phyloP scores from a whole-genome alignment of 2,113 vertebrate genomes.

The Hippocampus barbouri region DNA sequence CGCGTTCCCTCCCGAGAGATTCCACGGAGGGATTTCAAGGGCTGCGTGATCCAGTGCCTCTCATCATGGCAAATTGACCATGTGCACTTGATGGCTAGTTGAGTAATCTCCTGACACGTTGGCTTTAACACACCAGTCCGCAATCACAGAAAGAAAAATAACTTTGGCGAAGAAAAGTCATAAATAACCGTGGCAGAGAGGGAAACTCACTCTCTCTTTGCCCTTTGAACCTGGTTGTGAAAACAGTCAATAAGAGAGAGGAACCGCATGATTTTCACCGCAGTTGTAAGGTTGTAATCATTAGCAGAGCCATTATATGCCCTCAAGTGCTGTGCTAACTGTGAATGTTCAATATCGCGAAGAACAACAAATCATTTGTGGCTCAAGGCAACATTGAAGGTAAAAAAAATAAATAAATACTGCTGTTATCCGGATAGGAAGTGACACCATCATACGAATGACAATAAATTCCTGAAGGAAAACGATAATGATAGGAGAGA shows the following conservation, averaged over 20 bases:
- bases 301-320: slow-evolving; percentile 54
- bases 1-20: slow-evolving; percentile 43
- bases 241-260: slow-evolving; percentile 64
- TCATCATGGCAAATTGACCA: slow-evolving; percentile 73
- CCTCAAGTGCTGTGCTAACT: slow-evolving; percentile 39
- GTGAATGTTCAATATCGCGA: slow-evolving; percentile 38
- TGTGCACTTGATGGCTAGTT: slow-evolving; percentile 68
- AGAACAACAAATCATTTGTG: slow-evolving; percentile 36
- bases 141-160: slow-evolving; percentile 73
- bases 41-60: slow-evolving; percentile 59
- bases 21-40: slow-evolving; percentile 61
- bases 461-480: background rate
- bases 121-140: slow-evolving; percentile 66
- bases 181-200: slow-evolving; percentile 64
- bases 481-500: background rate
- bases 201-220: slow-evolving; percentile 65
- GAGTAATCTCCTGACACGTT: slow-evolving; percentile 68
- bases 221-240: slow-evolving; percentile 62
- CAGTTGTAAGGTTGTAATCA: slow-evolving; percentile 53
- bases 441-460: background rate
- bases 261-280: slow-evolving; percentile 49
- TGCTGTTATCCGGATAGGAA: slow-evolving; percentile 5
- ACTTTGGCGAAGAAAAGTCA: slow-evolving; percentile 68
- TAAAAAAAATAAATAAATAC: background rate
- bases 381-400: slow-evolving; percentile 29